Percentiles rank a stretch among this genome's conserved stretches.
phyloP scores from a whole-genome alignment of 2,888 invertebrate genomes.

The Ophion obscuratus region DNA sequence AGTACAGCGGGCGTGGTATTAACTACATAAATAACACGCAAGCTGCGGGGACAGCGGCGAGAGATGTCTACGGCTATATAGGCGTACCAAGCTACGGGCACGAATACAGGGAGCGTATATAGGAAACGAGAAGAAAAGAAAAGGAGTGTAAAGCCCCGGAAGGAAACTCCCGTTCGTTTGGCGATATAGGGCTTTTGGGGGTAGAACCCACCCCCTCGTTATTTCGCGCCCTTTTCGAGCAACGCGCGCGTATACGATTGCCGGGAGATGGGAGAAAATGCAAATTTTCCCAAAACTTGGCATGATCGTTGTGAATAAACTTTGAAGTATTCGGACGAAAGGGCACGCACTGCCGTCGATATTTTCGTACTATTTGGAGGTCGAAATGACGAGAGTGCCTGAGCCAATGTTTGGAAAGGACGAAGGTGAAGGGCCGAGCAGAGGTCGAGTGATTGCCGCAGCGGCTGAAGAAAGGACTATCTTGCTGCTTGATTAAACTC shows the following conservation, averaged over 20 bases:
- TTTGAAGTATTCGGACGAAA: background rate
- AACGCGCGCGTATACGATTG: slow-evolving; percentile 14
- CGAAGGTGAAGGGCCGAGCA: slow-evolving; percentile 60
- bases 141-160: slow-evolving; percentile 59
- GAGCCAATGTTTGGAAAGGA: slow-evolving; percentile 65
- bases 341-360: background rate
- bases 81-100: background rate
- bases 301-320: background rate
- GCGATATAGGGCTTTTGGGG: slow-evolving; percentile 13
- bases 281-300: background rate
- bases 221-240: slow-evolving; percentile 21
- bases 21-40: slow-evolving; percentile 79
- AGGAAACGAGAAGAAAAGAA: slow-evolving; percentile 46
- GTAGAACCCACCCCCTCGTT: slow-evolving; percentile 37
- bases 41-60: slow-evolving; percentile 59
- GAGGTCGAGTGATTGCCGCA: slow-evolving; percentile 38
- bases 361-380: background rate
- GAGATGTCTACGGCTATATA: slow-evolving; percentile 25
- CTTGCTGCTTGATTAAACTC: slow-evolving; percentile 55
- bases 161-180: slow-evolving; percentile 26
- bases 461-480: slow-evolving; percentile 24
- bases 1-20: slow-evolving; percentile 78
- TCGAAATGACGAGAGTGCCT: slow-evolving; percentile 50
- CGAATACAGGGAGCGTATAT: slow-evolving; percentile 7
- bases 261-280: too few species aligned